These are phyloP conservation scores for Pristionchus maxplancki DNA, from an alignment of 2,888 invertebrate genomes.

Conservation along the genomic window DNA sequence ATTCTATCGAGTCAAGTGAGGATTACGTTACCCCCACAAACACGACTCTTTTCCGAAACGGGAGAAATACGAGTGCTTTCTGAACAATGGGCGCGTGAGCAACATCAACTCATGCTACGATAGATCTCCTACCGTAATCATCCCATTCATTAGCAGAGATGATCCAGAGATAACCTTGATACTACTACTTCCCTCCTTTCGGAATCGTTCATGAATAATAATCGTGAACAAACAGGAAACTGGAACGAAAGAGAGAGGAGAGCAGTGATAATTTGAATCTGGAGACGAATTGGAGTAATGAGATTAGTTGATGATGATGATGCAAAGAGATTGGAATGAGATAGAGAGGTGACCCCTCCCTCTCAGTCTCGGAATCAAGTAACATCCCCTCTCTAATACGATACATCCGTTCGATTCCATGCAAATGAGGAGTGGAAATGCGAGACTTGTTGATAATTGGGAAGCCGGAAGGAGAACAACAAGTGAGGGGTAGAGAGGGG, in stretches of 20 bases:
- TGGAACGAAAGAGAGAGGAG: background rate
- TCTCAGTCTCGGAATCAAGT: background rate
- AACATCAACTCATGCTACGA: background rate
- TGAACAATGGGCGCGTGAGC: background rate
- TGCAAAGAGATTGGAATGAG: background rate
- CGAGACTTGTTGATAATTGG: constrained; percentile 44
- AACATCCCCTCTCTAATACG: constrained; percentile 15
- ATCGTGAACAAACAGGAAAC: constrained; percentile 43
- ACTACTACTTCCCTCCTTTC: constrained; percentile 38
- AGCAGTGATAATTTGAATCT: constrained; percentile 26
- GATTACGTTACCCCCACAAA: constrained; percentile 29
- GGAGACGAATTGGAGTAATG: background rate
- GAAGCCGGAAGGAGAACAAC: constrained; percentile 34
- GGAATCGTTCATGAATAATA: constrained; percentile 38
- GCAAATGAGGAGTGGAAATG: constrained; percentile 41
- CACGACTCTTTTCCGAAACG: background rate
- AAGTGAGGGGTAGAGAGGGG: constrained; percentile 4
- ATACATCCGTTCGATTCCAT: constrained; percentile 31
- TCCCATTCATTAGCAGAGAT: background rate
- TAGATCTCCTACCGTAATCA: constrained; percentile 24
- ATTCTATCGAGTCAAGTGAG: constrained; percentile 30
- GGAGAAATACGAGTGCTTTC: background rate
- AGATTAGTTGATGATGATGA: constrained; percentile 15
- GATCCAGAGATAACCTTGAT: constrained; percentile 44
- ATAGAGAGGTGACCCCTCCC: background rate